Base-by-base conservation (phyloP, 2,113 vertebrate genomes). In the Peromyscus californicus region DNA sequence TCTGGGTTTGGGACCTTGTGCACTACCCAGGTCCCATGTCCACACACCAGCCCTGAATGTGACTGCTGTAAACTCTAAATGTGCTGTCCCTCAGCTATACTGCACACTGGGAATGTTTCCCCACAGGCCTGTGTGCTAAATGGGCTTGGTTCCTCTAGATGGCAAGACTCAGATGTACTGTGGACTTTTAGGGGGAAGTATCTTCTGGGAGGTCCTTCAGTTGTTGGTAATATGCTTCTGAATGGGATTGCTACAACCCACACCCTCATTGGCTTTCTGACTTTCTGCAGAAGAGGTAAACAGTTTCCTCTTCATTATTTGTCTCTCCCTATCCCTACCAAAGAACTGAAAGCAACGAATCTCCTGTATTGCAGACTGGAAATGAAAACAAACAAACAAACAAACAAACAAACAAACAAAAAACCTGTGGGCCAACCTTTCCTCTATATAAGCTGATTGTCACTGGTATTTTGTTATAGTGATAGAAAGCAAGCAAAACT, bases 401-500 rank as follows among this genome's bases (percentile, higher is more conserved):
- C 22, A 65, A 67, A 67, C n/a, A 67, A 67, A 33, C 11, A 67
- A 67, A 67, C 11, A 67, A 1, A 10, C 19, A 65, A 24, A 65
- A 65, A 26, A 26, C 2, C 2, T 11, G 21, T 57, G 79, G 31
- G 7, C 6, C 15, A 95, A 78, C 36, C 31, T 91, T 86, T 86
- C 26, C 17, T 95, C n/a, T 84, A 3, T 75, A 26, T 76, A 76
- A 67, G 6, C 39, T 24, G 12, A 57, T 48, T 78, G 67, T 57
- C n/a, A 78, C 48, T 12, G 36, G 31, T 9, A 11, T 45, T 85
- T 95, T 86, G n/a, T 91, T 79, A 61, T 36, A n/a, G 59, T 86
- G n/a, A 86, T 69, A 31, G 59, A 78, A 90, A 69, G 61, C 24
- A 89, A 94, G 31, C 57, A 91, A 88, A 91, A 75, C 61, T 83